Percentiles rank a stretch among this genome's conserved stretches.
phyloP scores from a whole-genome alignment of 2,113 vertebrate species.

The Antechinus flavipes region DNA sequence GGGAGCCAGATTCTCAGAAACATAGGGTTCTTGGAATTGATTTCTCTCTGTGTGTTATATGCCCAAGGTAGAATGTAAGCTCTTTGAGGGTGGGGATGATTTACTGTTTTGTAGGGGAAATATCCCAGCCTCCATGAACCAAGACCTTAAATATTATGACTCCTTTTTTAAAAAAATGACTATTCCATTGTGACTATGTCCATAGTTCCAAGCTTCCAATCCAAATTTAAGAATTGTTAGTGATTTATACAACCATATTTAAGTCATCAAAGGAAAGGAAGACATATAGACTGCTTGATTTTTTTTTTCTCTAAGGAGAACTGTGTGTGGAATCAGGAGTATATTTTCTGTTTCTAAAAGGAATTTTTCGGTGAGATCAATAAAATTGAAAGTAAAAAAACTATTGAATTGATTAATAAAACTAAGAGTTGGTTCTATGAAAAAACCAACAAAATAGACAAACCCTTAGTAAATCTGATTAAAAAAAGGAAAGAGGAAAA shows the following conservation, averaged over 20 bases:
- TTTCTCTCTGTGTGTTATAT: background rate
- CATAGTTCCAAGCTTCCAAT: background rate
- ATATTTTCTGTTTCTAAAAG: background rate
- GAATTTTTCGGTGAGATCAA: too few species aligned
- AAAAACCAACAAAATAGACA: too few species aligned
- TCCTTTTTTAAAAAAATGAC: background rate
- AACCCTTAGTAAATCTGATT: too few species aligned
- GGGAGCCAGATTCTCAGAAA: background rate
- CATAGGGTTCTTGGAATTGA: background rate
- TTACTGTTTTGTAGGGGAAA: background rate
- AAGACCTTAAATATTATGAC: background rate
- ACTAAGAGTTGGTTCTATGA: too few species aligned
- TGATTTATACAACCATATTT: background rate
- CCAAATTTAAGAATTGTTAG: background rate
- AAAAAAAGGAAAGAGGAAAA: too few species aligned
- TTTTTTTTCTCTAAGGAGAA: background rate
- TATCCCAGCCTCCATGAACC: background rate
- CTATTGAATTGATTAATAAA: too few species aligned
- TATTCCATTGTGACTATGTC: background rate
- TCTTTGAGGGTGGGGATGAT: background rate
- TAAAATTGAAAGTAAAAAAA: too few species aligned
- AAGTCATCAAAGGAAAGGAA: background rate
- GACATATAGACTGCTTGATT: background rate
- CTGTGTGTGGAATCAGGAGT: background rate
- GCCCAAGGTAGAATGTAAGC: background rate